phyloP scores from a whole-genome alignment of 2,113 vertebrate species.

The Hippocampus barbouri region DNA sequence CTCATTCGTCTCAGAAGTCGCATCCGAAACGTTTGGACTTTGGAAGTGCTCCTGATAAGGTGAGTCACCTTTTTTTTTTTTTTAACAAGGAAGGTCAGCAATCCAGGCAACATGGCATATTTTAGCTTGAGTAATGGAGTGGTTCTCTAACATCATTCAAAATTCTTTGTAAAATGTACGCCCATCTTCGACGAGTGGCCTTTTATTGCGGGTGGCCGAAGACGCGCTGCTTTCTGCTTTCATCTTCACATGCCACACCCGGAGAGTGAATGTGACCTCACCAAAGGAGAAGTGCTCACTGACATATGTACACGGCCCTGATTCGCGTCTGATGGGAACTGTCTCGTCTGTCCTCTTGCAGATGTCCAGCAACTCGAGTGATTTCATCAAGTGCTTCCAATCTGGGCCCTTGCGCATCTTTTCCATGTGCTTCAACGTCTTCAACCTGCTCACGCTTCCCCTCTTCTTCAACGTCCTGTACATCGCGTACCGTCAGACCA shows the following conservation, averaged over 20 bases:
- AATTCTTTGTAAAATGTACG: too few species aligned
- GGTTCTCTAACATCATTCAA: too few species aligned
- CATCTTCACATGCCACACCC: too few species aligned
- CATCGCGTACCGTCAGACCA: neutral
- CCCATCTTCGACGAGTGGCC: neutral
- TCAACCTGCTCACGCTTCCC: conserved; percentile 7
- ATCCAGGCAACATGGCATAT: neutral
- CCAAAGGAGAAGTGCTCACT: too few species aligned
- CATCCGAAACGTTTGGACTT: neutral
- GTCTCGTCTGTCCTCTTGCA: neutral
- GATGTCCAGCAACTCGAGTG: neutral
- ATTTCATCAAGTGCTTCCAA: neutral
- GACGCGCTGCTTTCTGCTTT: too few species aligned
- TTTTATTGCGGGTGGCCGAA: too few species aligned
- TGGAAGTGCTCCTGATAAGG: neutral
- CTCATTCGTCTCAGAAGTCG: neutral
- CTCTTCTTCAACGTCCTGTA: conserved; percentile 18
- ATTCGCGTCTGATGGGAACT: too few species aligned
- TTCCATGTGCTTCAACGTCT: fast-evolving
- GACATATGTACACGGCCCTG: too few species aligned
- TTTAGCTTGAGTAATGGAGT: too few species aligned
- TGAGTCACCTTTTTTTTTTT: neutral
- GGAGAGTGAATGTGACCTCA: too few species aligned
- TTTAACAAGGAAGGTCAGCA: neutral
- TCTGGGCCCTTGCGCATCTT: neutral